These are phyloP conservation scores for Argentina silus DNA, from an alignment of 2,797 vertebrate species.

Conservation along the genomic window DNA sequence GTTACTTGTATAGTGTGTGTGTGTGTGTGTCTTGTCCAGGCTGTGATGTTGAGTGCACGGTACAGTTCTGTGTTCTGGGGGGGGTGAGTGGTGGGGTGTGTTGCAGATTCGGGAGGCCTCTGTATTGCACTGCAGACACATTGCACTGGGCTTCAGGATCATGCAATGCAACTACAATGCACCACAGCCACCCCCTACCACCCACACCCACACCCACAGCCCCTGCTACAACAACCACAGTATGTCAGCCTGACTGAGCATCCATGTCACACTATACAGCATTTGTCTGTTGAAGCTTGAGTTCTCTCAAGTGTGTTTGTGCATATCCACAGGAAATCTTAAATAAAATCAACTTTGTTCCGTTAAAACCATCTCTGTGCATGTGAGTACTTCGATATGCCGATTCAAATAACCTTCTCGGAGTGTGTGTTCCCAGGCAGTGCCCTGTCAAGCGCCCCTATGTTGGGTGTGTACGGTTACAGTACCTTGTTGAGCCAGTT, in stretches of 20 bases:
- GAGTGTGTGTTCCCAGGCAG: neutral
- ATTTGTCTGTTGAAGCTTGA: constrained; percentile 1
- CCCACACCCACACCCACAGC: constrained; percentile 51
- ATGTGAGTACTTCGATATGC: too few species aligned
- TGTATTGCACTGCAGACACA: constrained; percentile 96
- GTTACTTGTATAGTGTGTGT: neutral
- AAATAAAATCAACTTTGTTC: too few species aligned
- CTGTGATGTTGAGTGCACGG: neutral
- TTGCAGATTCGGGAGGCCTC: constrained; percentile 81
- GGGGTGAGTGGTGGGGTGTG: constrained; percentile 46
- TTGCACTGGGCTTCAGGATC: constrained; percentile 87
- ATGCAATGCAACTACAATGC: constrained; percentile 99
- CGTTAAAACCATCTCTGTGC: too few species aligned
- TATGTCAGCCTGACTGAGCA: neutral
- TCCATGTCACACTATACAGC: too few species aligned
- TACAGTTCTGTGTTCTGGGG: neutral
- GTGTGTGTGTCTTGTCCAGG: neutral
- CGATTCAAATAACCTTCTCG: neutral
- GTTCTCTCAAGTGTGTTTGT: neutral
- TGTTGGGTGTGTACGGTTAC: neutral
- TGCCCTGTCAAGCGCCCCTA: neutral
- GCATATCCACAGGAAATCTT: neutral
- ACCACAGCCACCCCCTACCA: constrained; percentile 87
- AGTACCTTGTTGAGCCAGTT: constrained; percentile 86
- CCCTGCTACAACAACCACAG: neutral